A percentile compares a stretch with the other conserved stretches of the same genome.
Conservation (phyloP, 1,140 invertebrate genomes). For the Acromyrmex charruanus region DNA sequence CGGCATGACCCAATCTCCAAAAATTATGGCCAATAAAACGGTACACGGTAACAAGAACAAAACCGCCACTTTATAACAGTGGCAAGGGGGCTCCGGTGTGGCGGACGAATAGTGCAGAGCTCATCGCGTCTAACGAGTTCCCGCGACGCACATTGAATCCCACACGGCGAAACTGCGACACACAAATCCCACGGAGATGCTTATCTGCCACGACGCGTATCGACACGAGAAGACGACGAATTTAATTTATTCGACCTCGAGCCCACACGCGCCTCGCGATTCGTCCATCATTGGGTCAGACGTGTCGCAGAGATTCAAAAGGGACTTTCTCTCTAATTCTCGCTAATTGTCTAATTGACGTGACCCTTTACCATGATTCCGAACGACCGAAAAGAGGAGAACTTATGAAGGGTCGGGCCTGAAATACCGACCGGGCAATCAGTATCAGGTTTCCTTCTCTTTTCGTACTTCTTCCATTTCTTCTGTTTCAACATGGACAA, state of each 20-base stretch:
- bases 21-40: conserved; percentile 50
- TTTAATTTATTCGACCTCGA: conserved; percentile 73
- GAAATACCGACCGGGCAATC: conserved; percentile 67
- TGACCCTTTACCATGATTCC: not conserved
- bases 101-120: conserved; percentile 57
- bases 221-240: conserved; percentile 57
- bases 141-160: conserved; percentile 31
- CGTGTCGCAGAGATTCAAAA: conserved; percentile 56
- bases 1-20: conserved; percentile 43
- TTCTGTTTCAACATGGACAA: conserved; percentile 62
- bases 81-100: conserved; percentile 16
- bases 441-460: conserved; percentile 58
- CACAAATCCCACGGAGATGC: conserved; percentile 61
- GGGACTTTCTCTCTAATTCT: conserved; percentile 48
- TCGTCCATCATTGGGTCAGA: conserved; percentile 45
- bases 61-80: conserved; percentile 33
- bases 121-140: conserved; percentile 56
- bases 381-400: conserved; percentile 48
- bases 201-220: conserved; percentile 51
- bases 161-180: conserved; percentile 63
- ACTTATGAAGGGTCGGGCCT: conserved; percentile 46
- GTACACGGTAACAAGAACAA: conserved; percentile 56
- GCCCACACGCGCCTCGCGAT: conserved; percentile 41
- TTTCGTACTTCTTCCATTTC: not conserved
- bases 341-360: conserved; percentile 69